Percentiles rank a stretch among this genome's conserved stretches.
These are phyloP conservation scores for Ascidia mentula DNA, from an alignment of 23 tunicate genomes.

Conservation along the genomic window DNA sequence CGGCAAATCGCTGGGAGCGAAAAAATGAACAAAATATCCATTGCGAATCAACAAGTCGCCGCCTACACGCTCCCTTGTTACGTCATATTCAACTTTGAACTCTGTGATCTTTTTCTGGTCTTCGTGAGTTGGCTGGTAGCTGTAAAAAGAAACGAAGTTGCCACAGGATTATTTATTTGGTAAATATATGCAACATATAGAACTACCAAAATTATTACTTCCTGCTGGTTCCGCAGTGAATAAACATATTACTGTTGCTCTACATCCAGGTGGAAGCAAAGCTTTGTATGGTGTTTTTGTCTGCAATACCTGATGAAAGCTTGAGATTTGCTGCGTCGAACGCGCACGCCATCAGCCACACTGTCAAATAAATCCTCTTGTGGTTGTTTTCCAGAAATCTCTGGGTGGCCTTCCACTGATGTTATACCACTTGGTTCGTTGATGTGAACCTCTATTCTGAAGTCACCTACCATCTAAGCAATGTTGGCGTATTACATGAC, in stretches of 20 bases:
- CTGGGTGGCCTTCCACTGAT: not conserved
- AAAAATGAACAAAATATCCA: conserved; percentile 78
- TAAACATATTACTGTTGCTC: too few species aligned
- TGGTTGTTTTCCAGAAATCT: not conserved
- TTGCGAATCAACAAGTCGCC: conserved; percentile 59
- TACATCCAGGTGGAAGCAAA: too few species aligned
- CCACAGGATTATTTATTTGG: too few species aligned
- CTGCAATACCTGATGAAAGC: conserved; percentile 43
- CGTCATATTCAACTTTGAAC: conserved; percentile 66
- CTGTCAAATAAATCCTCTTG: not conserved
- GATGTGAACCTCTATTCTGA: not conserved
- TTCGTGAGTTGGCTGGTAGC: conserved; percentile 23
- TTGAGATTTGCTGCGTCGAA: conserved; percentile 30
- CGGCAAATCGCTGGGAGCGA: conserved; percentile 65
- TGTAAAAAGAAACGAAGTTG: too few species aligned
- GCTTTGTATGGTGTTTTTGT: too few species aligned
- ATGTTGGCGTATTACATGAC: too few species aligned
- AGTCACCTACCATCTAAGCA: conserved; percentile 11
- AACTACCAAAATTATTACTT: too few species aligned
- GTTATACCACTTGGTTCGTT: conserved; percentile 8
- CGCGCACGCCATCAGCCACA: not conserved
- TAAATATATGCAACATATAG: too few species aligned
- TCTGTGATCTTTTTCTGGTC: conserved; percentile 15
- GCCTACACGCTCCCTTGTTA: conserved; percentile 46
- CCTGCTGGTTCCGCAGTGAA: too few species aligned